Percentiles rank a stretch among this genome's conserved stretches.
These are phyloP conservation scores for Leptogaster cylindrica DNA, from an alignment of 2,888 invertebrate genomes.

Conservation along the genomic window DNA sequence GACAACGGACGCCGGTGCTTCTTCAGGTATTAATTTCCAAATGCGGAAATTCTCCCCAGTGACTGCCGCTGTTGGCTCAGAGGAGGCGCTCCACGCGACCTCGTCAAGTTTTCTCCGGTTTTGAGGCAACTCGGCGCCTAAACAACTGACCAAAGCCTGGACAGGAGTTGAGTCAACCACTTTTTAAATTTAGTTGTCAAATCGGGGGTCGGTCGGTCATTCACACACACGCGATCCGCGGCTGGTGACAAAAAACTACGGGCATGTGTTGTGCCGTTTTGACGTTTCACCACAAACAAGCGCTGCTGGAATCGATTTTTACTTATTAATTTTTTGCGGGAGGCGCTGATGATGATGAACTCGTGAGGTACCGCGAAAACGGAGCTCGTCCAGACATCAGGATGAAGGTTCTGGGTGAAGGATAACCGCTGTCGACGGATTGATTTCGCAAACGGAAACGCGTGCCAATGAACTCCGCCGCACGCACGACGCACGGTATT, in stretches of 20 bases:
- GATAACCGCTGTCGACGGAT: not conserved
- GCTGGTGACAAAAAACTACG: slow-evolving; percentile 6
- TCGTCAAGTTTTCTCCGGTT: not conserved
- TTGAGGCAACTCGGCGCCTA: not conserved
- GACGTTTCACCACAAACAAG: slow-evolving; percentile 29
- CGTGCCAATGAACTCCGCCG: slow-evolving; percentile 16
- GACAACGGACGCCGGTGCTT: not conserved
- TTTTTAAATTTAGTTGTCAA: not conserved
- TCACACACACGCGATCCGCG: not conserved
- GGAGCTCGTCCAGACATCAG: not conserved
- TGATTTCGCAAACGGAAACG: no score
- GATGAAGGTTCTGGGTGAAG: slow-evolving; percentile 10
- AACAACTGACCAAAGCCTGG: not conserved
- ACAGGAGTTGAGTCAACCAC: no score
- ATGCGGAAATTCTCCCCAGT: no score
- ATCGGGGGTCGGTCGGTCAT: no score
- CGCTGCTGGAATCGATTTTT: slow-evolving; percentile 26
- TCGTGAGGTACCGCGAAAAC: not conserved
- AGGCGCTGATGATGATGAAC: no score
- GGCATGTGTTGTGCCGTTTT: slow-evolving; percentile 31
- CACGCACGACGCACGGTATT: slow-evolving; percentile 3
- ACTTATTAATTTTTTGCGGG: slow-evolving; percentile 14
- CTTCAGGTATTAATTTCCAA: no score
- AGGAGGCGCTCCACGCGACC: not conserved
- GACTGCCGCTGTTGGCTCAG: no score